phyloP scores from a whole-genome alignment of 2,797 vertebrate species.

The Eupleurogrammus muticus region DNA sequence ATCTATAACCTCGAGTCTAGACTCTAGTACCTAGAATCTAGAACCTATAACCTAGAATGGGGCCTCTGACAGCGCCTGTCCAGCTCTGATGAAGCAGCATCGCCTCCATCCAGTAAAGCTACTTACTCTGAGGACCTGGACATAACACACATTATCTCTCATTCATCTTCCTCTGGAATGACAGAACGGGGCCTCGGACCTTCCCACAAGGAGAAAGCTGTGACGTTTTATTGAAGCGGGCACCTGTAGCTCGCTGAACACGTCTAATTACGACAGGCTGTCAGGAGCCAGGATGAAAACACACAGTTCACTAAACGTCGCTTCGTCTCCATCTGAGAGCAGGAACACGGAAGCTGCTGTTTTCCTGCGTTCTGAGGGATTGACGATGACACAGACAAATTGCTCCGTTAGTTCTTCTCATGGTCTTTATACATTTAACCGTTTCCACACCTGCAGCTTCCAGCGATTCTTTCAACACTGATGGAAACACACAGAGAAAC shows the following conservation, averaged over 20 bases:
- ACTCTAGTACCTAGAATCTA: too few species aligned
- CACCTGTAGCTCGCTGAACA: conserved; percentile 75
- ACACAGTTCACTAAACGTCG: conserved; percentile 35
- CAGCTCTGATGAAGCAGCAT: conserved; percentile 89
- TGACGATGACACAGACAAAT: neutral
- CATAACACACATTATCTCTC: conserved; percentile 89
- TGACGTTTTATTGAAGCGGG: conserved; percentile 80
- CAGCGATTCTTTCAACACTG: too few species aligned
- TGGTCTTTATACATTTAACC: neutral
- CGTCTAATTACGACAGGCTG: conserved; percentile 45
- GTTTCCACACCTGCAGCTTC: too few species aligned
- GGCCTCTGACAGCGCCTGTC: too few species aligned
- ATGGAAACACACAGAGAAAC: too few species aligned
- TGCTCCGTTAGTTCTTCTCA: neutral
- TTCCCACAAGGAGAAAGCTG: conserved; percentile 74
- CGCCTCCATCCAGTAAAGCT: conserved; percentile 89
- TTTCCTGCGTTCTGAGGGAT: too few species aligned
- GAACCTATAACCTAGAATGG: too few species aligned
- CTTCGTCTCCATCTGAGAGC: conserved; percentile 28
- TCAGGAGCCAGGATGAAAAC: conserved; percentile 43
- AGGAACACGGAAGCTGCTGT: neutral
- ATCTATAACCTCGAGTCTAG: too few species aligned
- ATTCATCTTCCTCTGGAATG: conserved; percentile 90
- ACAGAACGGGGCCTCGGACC: conserved; percentile 82
- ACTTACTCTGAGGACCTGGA: conserved; percentile 86